Evolutionary conservation across 2,888 invertebrate genomes (phyloP).

Genomic region (Autographa pulchrina): DNA sequence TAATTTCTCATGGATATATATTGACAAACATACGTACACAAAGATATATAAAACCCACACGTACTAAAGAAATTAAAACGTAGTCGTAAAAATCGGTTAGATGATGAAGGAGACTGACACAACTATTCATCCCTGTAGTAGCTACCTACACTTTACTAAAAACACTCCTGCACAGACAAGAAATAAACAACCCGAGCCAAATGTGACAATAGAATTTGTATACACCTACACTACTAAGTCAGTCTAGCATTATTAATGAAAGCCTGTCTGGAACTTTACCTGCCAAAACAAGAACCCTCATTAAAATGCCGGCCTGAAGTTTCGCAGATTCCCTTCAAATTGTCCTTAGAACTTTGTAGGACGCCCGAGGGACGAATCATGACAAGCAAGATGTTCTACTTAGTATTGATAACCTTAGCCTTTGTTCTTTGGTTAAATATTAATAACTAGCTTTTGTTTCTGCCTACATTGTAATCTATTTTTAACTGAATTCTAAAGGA

Average conservation of each 20-base stretch:
- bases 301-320: slow-evolving; percentile 24
- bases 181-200: not conserved
- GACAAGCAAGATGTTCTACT: slow-evolving; percentile 17
- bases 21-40: no score
- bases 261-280: not conserved
- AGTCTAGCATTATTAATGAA: not conserved
- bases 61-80: no score
- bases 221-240: not conserved
- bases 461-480: no score
- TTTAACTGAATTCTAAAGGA: no score
- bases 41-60: no score
- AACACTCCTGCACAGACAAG: not conserved
- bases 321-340: slow-evolving; percentile 27
- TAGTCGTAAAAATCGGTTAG: no score
- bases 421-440: slow-evolving; percentile 19
- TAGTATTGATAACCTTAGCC: slow-evolving; percentile 21
- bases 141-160: not conserved
- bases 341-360: slow-evolving; percentile 17
- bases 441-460: not conserved
- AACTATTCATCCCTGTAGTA: no score
- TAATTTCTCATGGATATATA: no score
- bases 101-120: no score
- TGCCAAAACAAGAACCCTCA: slow-evolving; percentile 8
- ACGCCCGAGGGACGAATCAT: slow-evolving; percentile 9
- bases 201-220: not conserved